A percentile compares a stretch with the other conserved stretches of the same genome.
Evolutionary conservation across 2,113 vertebrate genomes (phyloP).

Genomic region (Leucopternis melanops): DNA sequence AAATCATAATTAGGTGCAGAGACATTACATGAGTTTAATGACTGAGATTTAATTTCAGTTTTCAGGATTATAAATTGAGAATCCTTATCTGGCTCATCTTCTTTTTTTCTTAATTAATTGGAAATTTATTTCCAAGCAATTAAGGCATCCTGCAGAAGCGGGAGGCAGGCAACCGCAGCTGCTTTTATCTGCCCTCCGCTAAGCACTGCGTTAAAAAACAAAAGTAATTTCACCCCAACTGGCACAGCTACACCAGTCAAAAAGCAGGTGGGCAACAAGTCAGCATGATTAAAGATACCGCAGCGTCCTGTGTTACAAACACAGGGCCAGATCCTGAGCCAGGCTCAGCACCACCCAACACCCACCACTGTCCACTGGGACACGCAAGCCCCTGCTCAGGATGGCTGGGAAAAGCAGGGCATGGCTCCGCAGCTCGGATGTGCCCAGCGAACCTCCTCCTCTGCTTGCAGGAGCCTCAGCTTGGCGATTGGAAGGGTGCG

Average conservation of each 20-base stretch:
- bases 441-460: not conserved
- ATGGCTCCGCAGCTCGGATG: not conserved
- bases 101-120: conserved; percentile 30
- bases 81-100: conserved; percentile 17
- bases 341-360: not conserved
- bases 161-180: not conserved
- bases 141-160: not conserved
- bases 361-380: not conserved
- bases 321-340: fast-evolving
- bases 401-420: fast-evolving
- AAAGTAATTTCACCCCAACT: fast-evolving
- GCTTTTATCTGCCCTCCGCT: not conserved
- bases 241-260: not conserved
- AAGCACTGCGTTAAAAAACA: fast-evolving
- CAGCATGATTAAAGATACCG: not conserved
- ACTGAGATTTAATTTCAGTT: conserved; percentile 54
- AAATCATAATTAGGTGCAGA: conserved; percentile 54
- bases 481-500: fast-evolving
- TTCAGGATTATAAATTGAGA: conserved; percentile 50
- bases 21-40: conserved; percentile 52
- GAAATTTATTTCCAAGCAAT: conserved; percentile 51
- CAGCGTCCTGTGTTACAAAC: fast-evolving
- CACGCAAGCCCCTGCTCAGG: fast-evolving
- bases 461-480: not conserved
- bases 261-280: not conserved